Percentiles rank a stretch among this genome's conserved stretches.
Conservation (phyloP, 2,113 vertebrate genomes). For the Nycticryphes semicollaris region DNA sequence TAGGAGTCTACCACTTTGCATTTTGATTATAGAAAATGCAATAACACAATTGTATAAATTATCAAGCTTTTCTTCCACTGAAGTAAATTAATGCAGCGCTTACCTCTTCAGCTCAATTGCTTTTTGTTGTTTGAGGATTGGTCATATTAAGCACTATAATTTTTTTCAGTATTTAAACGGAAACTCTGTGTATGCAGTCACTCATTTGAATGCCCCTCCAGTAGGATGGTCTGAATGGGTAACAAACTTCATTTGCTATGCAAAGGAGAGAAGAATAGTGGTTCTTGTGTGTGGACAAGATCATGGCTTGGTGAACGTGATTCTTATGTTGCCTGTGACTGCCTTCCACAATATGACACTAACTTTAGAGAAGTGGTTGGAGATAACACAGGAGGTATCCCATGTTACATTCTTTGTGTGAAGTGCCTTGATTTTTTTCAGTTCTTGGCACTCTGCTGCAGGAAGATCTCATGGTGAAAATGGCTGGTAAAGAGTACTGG, state of each 20-base stretch:
- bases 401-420: rapidly evolving
- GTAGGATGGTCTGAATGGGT: not conserved
- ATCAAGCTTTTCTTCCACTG: not conserved
- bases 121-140: not conserved
- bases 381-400: too few species aligned
- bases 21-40: not conserved
- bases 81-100: not conserved
- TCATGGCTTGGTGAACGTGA: not conserved
- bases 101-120: not conserved
- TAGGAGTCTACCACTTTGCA: not conserved
- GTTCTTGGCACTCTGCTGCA: not conserved
- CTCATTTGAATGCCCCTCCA: not conserved
- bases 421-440: not conserved
- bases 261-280: not conserved
- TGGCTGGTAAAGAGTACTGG: not conserved
- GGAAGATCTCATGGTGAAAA: not conserved
- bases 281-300: not conserved
- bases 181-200: not conserved
- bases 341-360: not conserved
- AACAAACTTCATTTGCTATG: not conserved
- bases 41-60: not conserved
- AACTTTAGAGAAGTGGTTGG: not conserved
- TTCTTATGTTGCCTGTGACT: not conserved
- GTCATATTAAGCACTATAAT: not conserved
- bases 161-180: not conserved